A percentile compares a stretch with the other conserved stretches of the same genome.
Evolutionary conservation across 2,113 vertebrate genomes (phyloP).

Genomic region (Cygnus atratus): DNA sequence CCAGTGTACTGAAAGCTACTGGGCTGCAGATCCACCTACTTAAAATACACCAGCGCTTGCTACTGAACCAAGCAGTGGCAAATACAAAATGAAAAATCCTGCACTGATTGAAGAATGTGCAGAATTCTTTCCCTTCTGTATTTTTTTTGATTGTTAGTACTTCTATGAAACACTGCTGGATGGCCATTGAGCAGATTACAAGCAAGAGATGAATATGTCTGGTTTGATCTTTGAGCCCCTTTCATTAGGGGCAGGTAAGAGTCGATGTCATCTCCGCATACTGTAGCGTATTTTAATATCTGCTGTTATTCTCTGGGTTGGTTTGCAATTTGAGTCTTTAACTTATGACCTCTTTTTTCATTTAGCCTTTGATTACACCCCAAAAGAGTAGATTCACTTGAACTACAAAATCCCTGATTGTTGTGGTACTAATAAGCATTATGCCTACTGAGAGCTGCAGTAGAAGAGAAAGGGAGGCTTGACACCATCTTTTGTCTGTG

Average conservation of each 20-base stretch:
- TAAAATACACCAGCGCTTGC: not conserved
- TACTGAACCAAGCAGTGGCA: not conserved
- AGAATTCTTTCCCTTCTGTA: conserved; percentile 4
- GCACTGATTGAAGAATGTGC: not conserved
- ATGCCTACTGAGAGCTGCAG: not conserved
- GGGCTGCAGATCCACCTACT: not conserved
- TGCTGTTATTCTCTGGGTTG: not conserved
- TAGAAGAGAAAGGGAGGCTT: not conserved
- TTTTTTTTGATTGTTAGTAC: not conserved
- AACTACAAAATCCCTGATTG: conserved; percentile 21
- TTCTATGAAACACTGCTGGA: not conserved
- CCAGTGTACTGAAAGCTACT: not conserved
- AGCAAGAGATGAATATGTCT: not conserved
- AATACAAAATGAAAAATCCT: not conserved
- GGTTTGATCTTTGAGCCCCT: not conserved
- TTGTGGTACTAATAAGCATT: conserved; percentile 21
- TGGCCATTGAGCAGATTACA: not conserved
- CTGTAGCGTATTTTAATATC: not conserved
- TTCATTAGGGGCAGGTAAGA: conserved; percentile 5
- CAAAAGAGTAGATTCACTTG: conserved; percentile 1
- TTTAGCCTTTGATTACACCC: conserved; percentile 2
- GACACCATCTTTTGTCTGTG: conserved; percentile 9
- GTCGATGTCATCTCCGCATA: not conserved
- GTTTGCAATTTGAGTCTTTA: conserved; percentile 25
- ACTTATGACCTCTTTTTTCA: not conserved